Percentiles rank a stretch among this genome's conserved stretches.
phyloP scores from a whole-genome alignment of 2,888 invertebrate genomes.

The Tinea pellionella region DNA sequence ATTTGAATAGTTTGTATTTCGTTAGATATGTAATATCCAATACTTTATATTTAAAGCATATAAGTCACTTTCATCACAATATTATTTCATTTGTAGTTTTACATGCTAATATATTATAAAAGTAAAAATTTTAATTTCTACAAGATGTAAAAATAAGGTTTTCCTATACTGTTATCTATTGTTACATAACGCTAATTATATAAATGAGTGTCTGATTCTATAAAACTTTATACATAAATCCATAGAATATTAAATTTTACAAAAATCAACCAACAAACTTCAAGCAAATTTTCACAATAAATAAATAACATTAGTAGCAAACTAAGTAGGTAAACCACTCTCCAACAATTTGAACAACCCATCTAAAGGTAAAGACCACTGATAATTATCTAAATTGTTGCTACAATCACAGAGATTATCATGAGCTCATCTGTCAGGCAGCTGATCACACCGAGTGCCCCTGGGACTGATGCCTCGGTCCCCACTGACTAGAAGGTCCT shows the following conservation, averaged over 20 bases:
- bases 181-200: constrained; percentile 5
- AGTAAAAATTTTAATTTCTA: neutral
- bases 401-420: constrained; percentile 70
- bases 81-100: neutral
- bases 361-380: constrained; percentile 55
- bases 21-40: constrained; percentile 6
- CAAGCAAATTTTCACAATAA: constrained; percentile 59
- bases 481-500: constrained; percentile 69
- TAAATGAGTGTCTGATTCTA: constrained; percentile 31
- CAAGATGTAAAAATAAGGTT: constrained; percentile 5
- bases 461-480: constrained; percentile 64
- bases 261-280: constrained; percentile 56
- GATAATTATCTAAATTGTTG: constrained; percentile 63
- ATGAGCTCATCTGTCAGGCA: constrained; percentile 44
- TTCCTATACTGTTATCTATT: constrained; percentile 1
- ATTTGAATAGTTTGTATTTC: neutral
- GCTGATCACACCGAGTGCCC: constrained; percentile 65
- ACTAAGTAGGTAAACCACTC: constrained; percentile 45
- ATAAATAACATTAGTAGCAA: constrained; percentile 65
- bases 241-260: constrained; percentile 31
- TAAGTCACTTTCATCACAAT: constrained; percentile 5
- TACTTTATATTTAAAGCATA: neutral
- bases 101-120: neutral
- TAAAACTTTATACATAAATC: constrained; percentile 32
- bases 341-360: constrained; percentile 53